phyloP scores from a whole-genome alignment of 2,113 vertebrate genomes.

The Bagarius yarrelli region DNA sequence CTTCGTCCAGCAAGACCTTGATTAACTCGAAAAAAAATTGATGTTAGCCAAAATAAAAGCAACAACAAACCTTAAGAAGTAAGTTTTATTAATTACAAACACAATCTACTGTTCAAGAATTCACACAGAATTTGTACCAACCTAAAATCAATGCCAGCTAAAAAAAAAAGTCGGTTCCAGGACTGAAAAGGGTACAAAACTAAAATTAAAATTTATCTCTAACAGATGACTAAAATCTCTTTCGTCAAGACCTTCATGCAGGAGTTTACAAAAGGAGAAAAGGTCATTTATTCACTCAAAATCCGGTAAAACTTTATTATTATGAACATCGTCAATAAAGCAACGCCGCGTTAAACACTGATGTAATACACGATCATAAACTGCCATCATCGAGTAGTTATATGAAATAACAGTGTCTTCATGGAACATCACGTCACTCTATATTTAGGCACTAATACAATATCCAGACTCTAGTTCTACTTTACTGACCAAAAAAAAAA shows the following conservation, averaged over 20 bases:
- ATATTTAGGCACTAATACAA: constrained; percentile 71
- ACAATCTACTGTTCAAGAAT: constrained; percentile 64
- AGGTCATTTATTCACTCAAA: constrained; percentile 40
- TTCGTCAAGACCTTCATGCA: constrained; percentile 7
- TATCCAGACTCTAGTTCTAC: constrained; percentile 59
- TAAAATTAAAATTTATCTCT: constrained; percentile 15
- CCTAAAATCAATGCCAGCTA: constrained; percentile 53
- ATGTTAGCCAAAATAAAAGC: constrained; percentile 10
- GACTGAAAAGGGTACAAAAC: constrained; percentile 27
- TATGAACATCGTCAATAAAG: constrained; percentile 23
- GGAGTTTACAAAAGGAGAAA: constrained; percentile 36
- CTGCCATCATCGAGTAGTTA: constrained; percentile 7
- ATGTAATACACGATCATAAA: constrained; percentile 15
- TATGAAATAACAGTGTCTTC: constrained; percentile 58
- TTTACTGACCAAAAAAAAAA: constrained; percentile 41
- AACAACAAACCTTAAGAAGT: constrained; percentile 56
- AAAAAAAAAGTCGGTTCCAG: constrained; percentile 46
- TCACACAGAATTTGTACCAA: constrained; percentile 58
- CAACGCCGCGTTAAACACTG: constrained; percentile 15
- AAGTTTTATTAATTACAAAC: constrained; percentile 77
- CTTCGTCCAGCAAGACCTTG: too few relatives aligned
- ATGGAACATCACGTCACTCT: constrained; percentile 65
- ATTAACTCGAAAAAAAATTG: too few relatives aligned
- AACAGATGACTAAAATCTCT: not conserved
- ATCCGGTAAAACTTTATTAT: constrained; percentile 41